A percentile compares a stretch with the other conserved stretches of the same genome.
Conservation (phyloP, 2,113 vertebrate species). For the Cyrtonyx montezumae region DNA sequence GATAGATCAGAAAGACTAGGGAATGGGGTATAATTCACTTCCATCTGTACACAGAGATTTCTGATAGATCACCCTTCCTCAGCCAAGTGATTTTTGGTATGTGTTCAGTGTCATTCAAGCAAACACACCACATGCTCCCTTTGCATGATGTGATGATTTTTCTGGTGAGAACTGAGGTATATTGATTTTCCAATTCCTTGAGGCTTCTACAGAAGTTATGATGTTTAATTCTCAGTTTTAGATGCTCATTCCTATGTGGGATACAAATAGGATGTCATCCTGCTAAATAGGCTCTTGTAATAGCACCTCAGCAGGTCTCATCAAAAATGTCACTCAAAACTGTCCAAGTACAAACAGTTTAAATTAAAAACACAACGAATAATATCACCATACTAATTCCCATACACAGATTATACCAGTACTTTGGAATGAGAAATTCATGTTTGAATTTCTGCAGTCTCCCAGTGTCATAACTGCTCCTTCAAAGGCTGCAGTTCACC, state of each 20-base stretch:
- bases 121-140: not conserved
- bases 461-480: not conserved
- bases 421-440: not conserved
- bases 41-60: not conserved
- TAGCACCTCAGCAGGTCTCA: not conserved
- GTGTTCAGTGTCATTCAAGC: not conserved
- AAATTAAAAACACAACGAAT: not conserved
- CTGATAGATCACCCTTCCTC: not conserved
- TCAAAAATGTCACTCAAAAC: not conserved
- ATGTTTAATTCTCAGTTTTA: conserved; percentile 11
- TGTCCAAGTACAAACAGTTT: not conserved
- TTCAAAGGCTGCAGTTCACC: not conserved
- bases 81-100: not conserved
- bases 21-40: not conserved
- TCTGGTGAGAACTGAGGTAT: not conserved
- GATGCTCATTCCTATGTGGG: not conserved
- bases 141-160: conserved; percentile 21
- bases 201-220: not conserved
- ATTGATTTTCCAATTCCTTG: conserved; percentile 4
- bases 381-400: not conserved
- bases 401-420: rapidly evolving
- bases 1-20: not conserved
- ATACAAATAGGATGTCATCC: not conserved
- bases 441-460: not conserved
- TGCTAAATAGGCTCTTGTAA: not conserved